Percentiles rank a stretch among this genome's conserved stretches.
phyloP scores from a whole-genome alignment of 2,888 invertebrate genomes.

The Itoplectis maculator region DNA sequence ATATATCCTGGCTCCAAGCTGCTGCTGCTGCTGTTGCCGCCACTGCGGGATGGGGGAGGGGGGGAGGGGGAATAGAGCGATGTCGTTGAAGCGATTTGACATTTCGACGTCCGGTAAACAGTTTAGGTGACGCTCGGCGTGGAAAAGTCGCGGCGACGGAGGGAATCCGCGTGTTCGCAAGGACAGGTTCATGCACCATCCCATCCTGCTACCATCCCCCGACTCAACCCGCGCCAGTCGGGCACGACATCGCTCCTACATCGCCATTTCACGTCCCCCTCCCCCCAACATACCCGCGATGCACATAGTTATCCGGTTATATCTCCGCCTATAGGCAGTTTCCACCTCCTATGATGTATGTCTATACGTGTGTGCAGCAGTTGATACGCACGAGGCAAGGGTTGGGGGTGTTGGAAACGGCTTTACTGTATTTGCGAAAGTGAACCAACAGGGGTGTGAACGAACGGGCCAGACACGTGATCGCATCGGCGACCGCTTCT shows the following conservation, averaged over 20 bases:
- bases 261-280: conserved; percentile 25
- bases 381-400: conserved; percentile 42
- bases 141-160: conserved; percentile 37
- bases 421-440: conserved; percentile 73
- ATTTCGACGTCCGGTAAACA: conserved; percentile 67
- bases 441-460: conserved; percentile 69
- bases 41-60: no score
- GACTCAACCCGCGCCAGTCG: conserved; percentile 8
- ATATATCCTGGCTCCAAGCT: not conserved
- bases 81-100: conserved; percentile 68
- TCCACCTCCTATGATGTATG: not conserved
- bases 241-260: conserved; percentile 36
- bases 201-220: no score
- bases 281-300: not conserved
- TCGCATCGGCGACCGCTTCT: conserved; percentile 66
- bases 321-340: not conserved
- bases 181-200: conserved; percentile 14
- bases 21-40: not conserved
- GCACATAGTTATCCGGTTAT: conserved; percentile 13
- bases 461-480: conserved; percentile 53
- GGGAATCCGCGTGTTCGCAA: conserved; percentile 38
- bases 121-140: conserved; percentile 60
- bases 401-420: conserved; percentile 64
- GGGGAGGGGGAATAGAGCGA: conserved; percentile 31
- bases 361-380: conserved; percentile 10